These are phyloP conservation scores for Diarsia mendica DNA, from an alignment of 2,888 invertebrate genomes.

Conservation along the genomic window DNA sequence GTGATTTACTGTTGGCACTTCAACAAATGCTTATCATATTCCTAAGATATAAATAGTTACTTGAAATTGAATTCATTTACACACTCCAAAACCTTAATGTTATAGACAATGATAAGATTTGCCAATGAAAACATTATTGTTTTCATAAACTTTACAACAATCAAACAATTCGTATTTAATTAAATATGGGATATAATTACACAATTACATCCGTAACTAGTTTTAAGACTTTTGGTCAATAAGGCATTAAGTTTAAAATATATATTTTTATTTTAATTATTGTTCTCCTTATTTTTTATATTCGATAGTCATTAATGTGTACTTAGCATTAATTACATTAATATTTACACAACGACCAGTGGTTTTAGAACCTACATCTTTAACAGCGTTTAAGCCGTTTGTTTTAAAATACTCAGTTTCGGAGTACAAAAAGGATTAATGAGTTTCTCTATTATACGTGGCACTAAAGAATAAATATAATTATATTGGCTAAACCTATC, in stretches of 20 bases:
- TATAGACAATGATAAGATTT: slow-evolving; percentile 85
- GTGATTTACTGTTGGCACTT: slow-evolving; percentile 71
- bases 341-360: slow-evolving; percentile 83
- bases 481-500: slow-evolving; percentile 79
- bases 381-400: slow-evolving; percentile 60
- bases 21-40: slow-evolving; percentile 66
- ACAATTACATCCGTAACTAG: slow-evolving; percentile 87
- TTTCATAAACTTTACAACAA: slow-evolving; percentile 88
- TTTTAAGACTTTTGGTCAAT: slow-evolving; percentile 90
- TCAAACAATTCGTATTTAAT: slow-evolving; percentile 85
- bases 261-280: slow-evolving; percentile 89
- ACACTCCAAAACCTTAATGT: slow-evolving; percentile 74
- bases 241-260: slow-evolving; percentile 91
- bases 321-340: slow-evolving; percentile 83
- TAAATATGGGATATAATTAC: slow-evolving; percentile 84
- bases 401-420: slow-evolving; percentile 70
- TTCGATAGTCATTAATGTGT: slow-evolving; percentile 83
- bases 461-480: slow-evolving; percentile 76
- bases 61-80: slow-evolving; percentile 74
- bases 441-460: slow-evolving; percentile 70
- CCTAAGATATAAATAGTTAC: slow-evolving; percentile 76
- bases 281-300: slow-evolving; percentile 88
- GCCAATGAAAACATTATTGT: slow-evolving; percentile 81
- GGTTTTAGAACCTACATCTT: slow-evolving; percentile 66
- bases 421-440: slow-evolving; percentile 82